Conservation (phyloP, 2,888 invertebrate species). For the Cheilosia pagana region DNA sequence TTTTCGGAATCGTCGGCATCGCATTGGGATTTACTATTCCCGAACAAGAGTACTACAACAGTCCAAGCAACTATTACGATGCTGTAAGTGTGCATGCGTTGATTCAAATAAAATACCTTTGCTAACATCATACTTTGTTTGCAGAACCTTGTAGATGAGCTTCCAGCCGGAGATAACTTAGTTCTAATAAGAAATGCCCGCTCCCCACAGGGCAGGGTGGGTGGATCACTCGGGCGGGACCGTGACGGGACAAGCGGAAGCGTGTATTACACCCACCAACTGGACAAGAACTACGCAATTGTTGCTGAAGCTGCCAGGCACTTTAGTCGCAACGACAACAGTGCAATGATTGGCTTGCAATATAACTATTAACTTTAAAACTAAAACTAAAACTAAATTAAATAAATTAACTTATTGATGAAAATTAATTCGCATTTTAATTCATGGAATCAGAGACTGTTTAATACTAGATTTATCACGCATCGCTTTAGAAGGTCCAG, state of each 20-base stretch:
- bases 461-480: too few relatives aligned
- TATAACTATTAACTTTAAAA: conserved; percentile 4
- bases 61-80: neutral
- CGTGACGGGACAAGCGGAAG: neutral
- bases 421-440: too few relatives aligned
- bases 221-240: neutral
- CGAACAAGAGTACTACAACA: neutral
- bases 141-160: neutral
- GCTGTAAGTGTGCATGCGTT: neutral
- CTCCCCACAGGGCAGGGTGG: conserved; percentile 18
- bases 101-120: neutral
- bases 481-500: too few relatives aligned
- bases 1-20: conserved; percentile 26
- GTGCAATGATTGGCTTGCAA: neutral
- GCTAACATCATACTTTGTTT: neutral
- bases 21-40: conserved; percentile 26
- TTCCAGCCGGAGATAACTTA: neutral
- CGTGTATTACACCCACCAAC: conserved; percentile 4
- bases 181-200: conserved; percentile 1
- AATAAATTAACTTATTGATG: neutral
- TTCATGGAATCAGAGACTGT: too few relatives aligned
- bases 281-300: conserved; percentile 9
- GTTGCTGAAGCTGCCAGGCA: conserved; percentile 2
- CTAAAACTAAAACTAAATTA: too few relatives aligned
- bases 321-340: conserved; percentile 15